These are phyloP conservation scores for Lytechinus pictus DNA, from an alignment of 35 echinoderm and acorn worm species.

Conservation along the genomic window DNA sequence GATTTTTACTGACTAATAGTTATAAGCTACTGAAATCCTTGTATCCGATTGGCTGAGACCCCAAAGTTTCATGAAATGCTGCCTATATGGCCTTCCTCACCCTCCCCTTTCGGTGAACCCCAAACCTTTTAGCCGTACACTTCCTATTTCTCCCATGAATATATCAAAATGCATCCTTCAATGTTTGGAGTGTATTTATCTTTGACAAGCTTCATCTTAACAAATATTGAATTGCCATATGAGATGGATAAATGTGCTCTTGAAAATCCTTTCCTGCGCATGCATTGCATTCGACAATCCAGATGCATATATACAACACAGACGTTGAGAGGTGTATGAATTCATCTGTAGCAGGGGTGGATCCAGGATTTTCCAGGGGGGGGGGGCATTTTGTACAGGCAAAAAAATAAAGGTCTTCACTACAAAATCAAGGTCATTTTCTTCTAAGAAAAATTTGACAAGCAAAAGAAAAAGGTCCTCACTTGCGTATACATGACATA, in stretches of 20 bases:
- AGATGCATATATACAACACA: not conserved
- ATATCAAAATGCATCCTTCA: not conserved
- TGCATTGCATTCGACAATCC: not conserved
- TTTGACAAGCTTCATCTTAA: not conserved
- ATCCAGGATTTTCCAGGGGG: no score
- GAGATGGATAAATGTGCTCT: not conserved
- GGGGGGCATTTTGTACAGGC: no score
- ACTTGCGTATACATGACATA: no score
- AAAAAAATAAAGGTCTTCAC: no score
- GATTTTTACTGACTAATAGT: no score
- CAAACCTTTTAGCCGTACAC: not conserved
- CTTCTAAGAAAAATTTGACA: no score
- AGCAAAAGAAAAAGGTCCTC: no score
- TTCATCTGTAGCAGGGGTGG: not conserved
- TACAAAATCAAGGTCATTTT: no score
- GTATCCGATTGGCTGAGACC: no score
- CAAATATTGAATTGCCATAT: conserved; percentile 5
- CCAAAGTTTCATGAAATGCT: no score
- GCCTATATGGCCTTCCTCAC: not conserved
- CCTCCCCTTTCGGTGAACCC: not conserved
- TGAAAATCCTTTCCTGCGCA: not conserved
- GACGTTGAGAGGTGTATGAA: not conserved
- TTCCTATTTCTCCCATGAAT: not conserved
- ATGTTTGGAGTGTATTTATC: not conserved
- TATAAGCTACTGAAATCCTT: no score